Conservation (phyloP, 2,113 vertebrate species). For the Chaenogobius annularis region DNA sequence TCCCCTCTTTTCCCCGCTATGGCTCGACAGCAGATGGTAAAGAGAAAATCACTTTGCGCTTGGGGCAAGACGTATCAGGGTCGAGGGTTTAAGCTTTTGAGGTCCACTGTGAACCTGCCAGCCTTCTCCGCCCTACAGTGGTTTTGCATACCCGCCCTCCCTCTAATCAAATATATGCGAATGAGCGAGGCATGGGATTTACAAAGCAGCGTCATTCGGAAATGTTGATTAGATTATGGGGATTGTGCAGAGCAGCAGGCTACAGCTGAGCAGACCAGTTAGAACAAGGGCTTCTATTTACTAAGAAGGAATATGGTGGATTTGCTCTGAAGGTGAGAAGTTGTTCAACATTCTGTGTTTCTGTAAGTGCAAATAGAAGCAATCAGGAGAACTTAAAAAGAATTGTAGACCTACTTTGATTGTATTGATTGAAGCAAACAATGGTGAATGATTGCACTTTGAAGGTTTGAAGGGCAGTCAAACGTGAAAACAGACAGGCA, state of each 20-base stretch:
- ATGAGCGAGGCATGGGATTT: constrained; percentile 52
- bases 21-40: constrained; percentile 66
- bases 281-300: constrained; percentile 16
- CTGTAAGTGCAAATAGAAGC: constrained; percentile 11
- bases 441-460: constrained; percentile 33
- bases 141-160: constrained; percentile 45
- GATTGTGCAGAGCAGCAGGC: constrained; percentile 55
- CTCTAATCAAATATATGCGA: constrained; percentile 60
- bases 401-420: constrained; percentile 29
- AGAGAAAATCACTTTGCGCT: constrained; percentile 68
- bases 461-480: constrained; percentile 28
- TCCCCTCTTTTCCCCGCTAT: not conserved
- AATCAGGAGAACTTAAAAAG: constrained; percentile 31
- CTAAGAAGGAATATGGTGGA: constrained; percentile 7
- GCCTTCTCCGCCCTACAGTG: constrained; percentile 40
- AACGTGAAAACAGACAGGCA: constrained; percentile 41
- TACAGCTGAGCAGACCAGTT: constrained; percentile 26
- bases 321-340: constrained; percentile 3
- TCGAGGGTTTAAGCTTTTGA: constrained; percentile 64
- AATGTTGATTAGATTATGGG: constrained; percentile 55
- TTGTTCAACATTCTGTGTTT: constrained; percentile 26
- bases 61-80: constrained; percentile 51
- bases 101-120: constrained; percentile 60
- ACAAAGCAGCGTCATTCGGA: constrained; percentile 57
- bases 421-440: constrained; percentile 32